Evolutionary conservation across 2,797 vertebrate genomes (phyloP).

Genomic region (Rhincodon typus): DNA sequence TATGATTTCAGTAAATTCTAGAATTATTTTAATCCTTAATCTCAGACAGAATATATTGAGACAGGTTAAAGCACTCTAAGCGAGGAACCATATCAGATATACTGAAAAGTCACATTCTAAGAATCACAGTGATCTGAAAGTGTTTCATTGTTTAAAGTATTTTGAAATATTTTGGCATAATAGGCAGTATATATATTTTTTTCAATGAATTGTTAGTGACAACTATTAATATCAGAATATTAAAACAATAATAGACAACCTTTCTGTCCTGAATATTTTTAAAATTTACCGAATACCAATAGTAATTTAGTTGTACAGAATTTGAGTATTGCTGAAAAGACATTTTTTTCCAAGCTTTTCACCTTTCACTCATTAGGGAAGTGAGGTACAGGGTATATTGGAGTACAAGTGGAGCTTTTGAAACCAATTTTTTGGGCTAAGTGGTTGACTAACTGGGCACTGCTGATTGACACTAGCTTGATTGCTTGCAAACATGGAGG

Average conservation of each 20-base stretch:
- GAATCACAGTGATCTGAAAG: background rate
- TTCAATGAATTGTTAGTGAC: background rate
- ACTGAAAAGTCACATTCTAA: background rate
- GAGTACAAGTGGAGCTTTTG: too few relatives aligned
- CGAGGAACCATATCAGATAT: background rate
- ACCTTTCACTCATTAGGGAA: too few relatives aligned
- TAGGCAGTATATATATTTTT: background rate
- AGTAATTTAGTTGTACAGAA: too few relatives aligned
- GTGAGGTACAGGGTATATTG: too few relatives aligned
- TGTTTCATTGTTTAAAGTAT: background rate
- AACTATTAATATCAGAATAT: background rate
- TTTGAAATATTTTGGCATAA: background rate
- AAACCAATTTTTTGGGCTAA: too few relatives aligned
- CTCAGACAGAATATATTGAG: background rate
- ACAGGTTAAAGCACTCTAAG: background rate
- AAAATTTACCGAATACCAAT: background rate
- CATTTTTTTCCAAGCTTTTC: too few relatives aligned
- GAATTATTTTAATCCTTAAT: background rate
- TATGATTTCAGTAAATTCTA: background rate
- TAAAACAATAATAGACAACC: background rate
- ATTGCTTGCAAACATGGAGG: too few relatives aligned
- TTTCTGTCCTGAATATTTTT: background rate
- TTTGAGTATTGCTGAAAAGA: too few relatives aligned
- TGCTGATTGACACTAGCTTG: too few relatives aligned
- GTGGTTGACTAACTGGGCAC: too few relatives aligned